Base-by-base conservation (phyloP, 2,113 vertebrate species). In the Carettochelys insculpta region DNA sequence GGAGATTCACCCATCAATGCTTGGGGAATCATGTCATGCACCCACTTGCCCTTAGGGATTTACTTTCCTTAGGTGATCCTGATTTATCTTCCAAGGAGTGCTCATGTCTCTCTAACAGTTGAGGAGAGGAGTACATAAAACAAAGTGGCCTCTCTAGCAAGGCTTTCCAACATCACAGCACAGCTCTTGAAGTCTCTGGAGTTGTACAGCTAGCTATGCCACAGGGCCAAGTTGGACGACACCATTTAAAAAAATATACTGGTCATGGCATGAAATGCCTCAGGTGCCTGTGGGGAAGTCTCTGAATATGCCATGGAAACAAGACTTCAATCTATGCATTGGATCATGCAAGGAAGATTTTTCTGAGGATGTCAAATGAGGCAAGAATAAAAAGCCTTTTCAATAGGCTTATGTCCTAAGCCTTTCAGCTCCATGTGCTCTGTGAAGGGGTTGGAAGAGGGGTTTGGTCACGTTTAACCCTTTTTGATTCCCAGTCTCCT, bases 341-440 rank as follows among this genome's bases (percentile, higher is more conserved):
- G 78, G 81, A 81, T 93, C 93, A 94, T 90, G 86, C 93, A 92
- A 86, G 79, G 82, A 93, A 96, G 92, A 61, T 87, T 95, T 83
- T 83, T 94, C 86, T 86, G 91, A 90, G 83, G 82, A 90, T 93
- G 86, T 87, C 82, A 92, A 93, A 80, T 52, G 92, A 92, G 90
- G 88, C 90, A 95, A 95, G 96, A 97, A 97, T 97, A 97, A 97
- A 95, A 96, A 96, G 87, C 77, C 38, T 4, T 82, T 90, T 91
- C 95, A 96, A 95, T 91, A 96, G 93, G 97, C 94, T 97, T 97
- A 96, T 43, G 31, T 52, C 86, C 93, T 96, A 96, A 97, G 94
- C 53, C 95, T 95, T 91, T 87, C 45, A 94, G 95, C 95, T 94
- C 92, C 86, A 78, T 92, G 73, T 51, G 85, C 83, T 96, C 93